Conservation (phyloP, 2,113 vertebrate genomes). For the Daboia siamensis region DNA sequence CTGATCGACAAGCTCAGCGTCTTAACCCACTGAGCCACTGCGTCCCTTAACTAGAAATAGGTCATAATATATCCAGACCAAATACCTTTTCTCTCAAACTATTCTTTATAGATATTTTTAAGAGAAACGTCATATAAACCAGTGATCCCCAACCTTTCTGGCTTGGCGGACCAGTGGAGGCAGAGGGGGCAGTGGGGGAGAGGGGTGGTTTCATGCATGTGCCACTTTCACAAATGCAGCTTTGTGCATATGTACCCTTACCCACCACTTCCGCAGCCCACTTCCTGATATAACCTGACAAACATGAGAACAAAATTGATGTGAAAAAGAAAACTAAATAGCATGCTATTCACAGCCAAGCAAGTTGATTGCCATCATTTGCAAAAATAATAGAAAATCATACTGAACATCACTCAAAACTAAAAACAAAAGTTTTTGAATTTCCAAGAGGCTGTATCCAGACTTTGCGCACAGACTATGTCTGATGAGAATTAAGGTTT, state of each 20-base stretch:
- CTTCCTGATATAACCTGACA: background rate
- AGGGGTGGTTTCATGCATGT: too few relatives aligned
- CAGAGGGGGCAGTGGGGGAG: too few relatives aligned
- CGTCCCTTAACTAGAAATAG: background rate
- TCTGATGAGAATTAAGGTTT: background rate
- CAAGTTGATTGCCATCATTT: background rate
- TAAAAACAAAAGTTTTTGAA: constrained; percentile 42
- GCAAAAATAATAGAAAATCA: background rate
- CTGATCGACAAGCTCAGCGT: too few relatives aligned
- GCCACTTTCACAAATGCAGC: too few relatives aligned
- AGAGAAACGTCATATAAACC: background rate
- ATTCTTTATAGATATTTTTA: background rate
- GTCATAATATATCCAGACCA: background rate
- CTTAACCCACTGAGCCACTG: too few relatives aligned
- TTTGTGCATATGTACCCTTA: too few relatives aligned
- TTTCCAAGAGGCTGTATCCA: constrained; percentile 26
- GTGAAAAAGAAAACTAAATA: background rate
- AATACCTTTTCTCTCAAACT: background rate
- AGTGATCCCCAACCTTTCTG: too few relatives aligned
- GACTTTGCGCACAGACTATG: background rate
- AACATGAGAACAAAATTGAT: background rate
- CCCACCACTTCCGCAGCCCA: too few relatives aligned
- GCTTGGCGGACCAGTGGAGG: too few relatives aligned
- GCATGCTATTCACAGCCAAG: background rate
- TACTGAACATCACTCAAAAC: constrained; percentile 20